Base-by-base conservation (phyloP, 2,888 invertebrate genomes). In the Amblyteles armatorius region DNA sequence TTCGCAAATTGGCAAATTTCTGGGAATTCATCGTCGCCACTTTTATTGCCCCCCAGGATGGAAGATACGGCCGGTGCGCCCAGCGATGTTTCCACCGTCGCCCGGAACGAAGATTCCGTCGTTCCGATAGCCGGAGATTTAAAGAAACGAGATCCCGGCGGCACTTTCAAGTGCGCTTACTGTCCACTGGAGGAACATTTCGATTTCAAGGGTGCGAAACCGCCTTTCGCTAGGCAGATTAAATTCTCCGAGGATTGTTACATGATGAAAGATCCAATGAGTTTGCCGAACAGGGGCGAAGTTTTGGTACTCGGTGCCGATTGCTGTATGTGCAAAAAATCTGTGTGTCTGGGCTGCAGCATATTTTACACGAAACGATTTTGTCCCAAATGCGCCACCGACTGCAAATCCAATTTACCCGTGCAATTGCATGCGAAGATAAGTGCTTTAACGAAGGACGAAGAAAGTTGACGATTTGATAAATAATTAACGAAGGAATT, bases 211-310 rank as follows among this genome's bases (percentile, higher is more conserved):
- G 98, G 98, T 29, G 95, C 93, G 16, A 95, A 95, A 84, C 97
- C 98, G 33, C 96, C 97, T 3, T 98, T 97, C 92, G 95, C 96
- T 2, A 95, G 96, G 87, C 95, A 96, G 81, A 94, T 97, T 55
- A 93, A 94, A 50, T 95, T 98, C 79, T 94, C 95, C 87, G 97
- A 97, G 92, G 95, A 97, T 48, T 96, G 96, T 85, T 98, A 97
- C 93, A 94, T 98, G 0, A 97, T 97, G 95, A 97, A 97, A 91
- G 98, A 98, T 94, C 98, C 98, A 0, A 98, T 98, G 91, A 95
- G 96, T 89, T 95, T 96, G 1, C 96, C 96, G 6, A 96, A 96
- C 79, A 96, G 95, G 92, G 96, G 96, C n/a, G 97, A 98, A 93
- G 96, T 96, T 90, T 94, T 98, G 84, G 95, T 97, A 3, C 91